Conservation (phyloP, 2,888 invertebrate genomes). For the Trileptium ribeirensis region DNA sequence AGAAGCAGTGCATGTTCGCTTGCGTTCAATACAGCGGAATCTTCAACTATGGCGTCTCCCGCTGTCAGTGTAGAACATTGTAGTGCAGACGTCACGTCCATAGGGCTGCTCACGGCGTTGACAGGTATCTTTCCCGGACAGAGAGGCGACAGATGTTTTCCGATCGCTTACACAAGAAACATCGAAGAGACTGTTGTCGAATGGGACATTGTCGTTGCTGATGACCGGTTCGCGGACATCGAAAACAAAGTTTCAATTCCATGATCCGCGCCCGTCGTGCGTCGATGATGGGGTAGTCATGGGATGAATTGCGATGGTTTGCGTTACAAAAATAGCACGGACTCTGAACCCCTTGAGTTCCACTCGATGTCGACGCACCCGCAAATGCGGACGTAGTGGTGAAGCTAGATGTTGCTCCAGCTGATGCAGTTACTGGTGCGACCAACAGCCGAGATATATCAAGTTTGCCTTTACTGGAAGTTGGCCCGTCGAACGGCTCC, state of each 20-base stretch:
- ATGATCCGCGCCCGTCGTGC: not conserved
- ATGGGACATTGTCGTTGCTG: not conserved
- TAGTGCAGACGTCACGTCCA: no score
- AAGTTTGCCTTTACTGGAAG: not conserved
- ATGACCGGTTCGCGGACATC: not conserved
- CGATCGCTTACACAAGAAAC: not conserved
- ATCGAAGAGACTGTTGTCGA: not conserved
- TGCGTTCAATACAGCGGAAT: no score
- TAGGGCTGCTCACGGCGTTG: no score
- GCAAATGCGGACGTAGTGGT: not conserved
- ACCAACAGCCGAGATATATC: no score
- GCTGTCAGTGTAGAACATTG: no score
- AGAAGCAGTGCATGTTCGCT: no score
- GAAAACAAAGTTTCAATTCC: not conserved
- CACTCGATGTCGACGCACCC: not conserved
- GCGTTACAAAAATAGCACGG: not conserved
- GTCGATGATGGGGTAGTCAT: not conserved
- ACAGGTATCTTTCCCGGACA: not conserved
- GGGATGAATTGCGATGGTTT: not conserved
- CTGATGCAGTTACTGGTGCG: no score
- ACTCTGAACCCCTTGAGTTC: not conserved
- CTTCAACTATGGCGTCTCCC: no score
- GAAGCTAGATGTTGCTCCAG: no score
- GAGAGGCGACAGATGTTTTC: not conserved
- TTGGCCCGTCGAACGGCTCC: not conserved